These are phyloP conservation scores for Tautogolabrus adspersus DNA, from an alignment of 2,113 vertebrate genomes.

Conservation along the genomic window DNA sequence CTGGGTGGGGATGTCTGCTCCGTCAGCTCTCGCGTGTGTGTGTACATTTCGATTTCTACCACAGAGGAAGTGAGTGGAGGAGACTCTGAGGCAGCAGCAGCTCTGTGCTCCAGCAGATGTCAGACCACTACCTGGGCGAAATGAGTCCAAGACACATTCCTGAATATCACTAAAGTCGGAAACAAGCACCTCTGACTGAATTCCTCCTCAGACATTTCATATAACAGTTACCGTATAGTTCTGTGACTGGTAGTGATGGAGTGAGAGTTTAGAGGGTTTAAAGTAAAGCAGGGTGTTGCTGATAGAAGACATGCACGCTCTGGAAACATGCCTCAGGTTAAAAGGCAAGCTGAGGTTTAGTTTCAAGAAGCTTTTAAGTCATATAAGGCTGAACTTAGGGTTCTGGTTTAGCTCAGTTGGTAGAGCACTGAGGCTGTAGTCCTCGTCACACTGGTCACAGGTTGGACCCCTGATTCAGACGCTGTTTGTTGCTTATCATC, in stretches of 20 bases:
- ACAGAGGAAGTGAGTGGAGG: conserved; percentile 38
- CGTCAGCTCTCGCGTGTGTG: no score
- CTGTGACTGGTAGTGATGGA: neutral
- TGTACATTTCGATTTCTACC: conserved; percentile 30
- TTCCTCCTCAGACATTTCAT: conserved; percentile 42
- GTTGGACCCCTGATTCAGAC: no score
- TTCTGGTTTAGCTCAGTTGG: no score
- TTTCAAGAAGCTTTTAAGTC: no score
- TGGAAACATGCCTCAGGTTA: conserved; percentile 11
- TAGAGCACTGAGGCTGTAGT: no score
- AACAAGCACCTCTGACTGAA: conserved; percentile 41
- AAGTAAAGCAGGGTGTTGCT: no score
- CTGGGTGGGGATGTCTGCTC: conserved; percentile 13
- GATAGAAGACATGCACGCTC: conserved; percentile 5
- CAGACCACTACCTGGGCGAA: conserved; percentile 36
- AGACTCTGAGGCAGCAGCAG: conserved; percentile 14
- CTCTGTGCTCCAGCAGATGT: conserved; percentile 27
- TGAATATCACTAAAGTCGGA: conserved; percentile 31
- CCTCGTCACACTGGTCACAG: no score
- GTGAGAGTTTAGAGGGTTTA: no score
- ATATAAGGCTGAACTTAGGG: no score
- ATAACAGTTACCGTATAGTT: conserved; percentile 4
- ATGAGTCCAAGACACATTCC: conserved; percentile 32
- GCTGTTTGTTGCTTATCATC: no score
- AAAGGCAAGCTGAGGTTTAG: neutral